Conservation (phyloP, 2,113 vertebrate species). For the Lanius collurio region DNA sequence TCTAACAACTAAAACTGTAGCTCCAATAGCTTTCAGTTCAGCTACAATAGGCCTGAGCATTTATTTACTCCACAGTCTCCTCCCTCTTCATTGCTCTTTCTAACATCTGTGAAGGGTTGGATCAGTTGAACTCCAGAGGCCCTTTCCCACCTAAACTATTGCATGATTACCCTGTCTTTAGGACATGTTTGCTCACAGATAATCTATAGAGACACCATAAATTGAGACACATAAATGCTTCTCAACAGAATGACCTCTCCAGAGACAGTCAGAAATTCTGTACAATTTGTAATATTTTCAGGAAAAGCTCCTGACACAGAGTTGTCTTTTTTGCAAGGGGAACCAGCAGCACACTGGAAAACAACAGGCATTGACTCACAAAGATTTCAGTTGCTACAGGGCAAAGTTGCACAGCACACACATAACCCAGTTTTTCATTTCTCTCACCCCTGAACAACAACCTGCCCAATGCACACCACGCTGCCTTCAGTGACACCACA, state of each 20-base stretch:
- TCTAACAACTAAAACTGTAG: not conserved
- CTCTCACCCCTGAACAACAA: not conserved
- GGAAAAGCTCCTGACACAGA: not conserved
- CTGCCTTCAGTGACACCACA: not conserved
- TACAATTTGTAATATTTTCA: not conserved
- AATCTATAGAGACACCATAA: not conserved
- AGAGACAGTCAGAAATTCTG: not conserved
- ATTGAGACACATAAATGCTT: not conserved
- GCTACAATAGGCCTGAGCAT: not conserved
- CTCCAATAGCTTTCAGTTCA: not conserved
- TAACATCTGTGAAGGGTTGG: not conserved
- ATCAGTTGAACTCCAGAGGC: not conserved
- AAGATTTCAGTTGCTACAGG: not conserved
- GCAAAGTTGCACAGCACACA: not conserved
- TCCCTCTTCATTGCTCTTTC: not conserved
- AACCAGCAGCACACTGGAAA: not conserved
- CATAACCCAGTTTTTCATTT: not conserved
- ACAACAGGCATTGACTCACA: not conserved
- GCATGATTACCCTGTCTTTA: not conserved
- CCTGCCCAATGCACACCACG: not conserved
- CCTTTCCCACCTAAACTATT: not conserved
- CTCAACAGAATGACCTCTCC: not conserved
- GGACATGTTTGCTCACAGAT: not conserved
- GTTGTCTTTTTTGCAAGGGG: not conserved
- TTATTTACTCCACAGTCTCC: not conserved